phyloP scores from a whole-genome alignment of 2,888 invertebrate genomes.

The Beris chalybata region DNA sequence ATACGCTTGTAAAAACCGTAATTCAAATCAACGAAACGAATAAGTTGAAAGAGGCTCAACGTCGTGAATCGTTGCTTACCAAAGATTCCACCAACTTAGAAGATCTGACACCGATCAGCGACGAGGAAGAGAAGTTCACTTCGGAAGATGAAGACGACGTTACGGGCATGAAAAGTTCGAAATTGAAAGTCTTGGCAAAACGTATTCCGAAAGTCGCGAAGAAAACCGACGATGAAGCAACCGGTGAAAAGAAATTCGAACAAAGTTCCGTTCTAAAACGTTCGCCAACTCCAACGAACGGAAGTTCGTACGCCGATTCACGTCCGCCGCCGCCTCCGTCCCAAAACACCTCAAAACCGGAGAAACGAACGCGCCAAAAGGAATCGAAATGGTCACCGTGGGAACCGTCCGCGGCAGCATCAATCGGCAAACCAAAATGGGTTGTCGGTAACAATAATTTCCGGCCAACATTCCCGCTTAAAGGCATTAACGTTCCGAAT shows the following conservation, averaged over 20 bases:
- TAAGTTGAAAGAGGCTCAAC: slow-evolving; percentile 75
- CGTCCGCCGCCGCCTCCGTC: not conserved
- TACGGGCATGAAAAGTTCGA: slow-evolving; percentile 33
- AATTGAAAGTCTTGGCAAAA: slow-evolving; percentile 46
- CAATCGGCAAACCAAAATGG: slow-evolving; percentile 15
- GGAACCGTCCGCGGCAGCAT: slow-evolving; percentile 15
- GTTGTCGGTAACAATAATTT: slow-evolving; percentile 11
- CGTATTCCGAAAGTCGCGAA: slow-evolving; percentile 56
- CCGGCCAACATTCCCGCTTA: not conserved
- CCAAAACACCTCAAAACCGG: slow-evolving; percentile 7
- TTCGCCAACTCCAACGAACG: slow-evolving; percentile 32
- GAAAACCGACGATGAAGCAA: slow-evolving; percentile 16
- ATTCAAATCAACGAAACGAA: slow-evolving; percentile 73
- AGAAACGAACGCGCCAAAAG: slow-evolving; percentile 31
- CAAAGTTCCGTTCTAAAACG: slow-evolving; percentile 36
- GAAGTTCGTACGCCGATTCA: slow-evolving; percentile 10
- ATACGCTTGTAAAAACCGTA: slow-evolving; percentile 75
- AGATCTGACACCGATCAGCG: slow-evolving; percentile 45
- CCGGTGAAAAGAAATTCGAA: slow-evolving; percentile 26
- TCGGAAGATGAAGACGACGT: slow-evolving; percentile 53
- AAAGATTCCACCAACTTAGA: slow-evolving; percentile 27
- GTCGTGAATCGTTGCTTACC: slow-evolving; percentile 63
- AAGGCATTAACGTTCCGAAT: slow-evolving; percentile 35
- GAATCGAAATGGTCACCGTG: slow-evolving; percentile 38
- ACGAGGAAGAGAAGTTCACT: slow-evolving; percentile 43